These are phyloP conservation scores for Cervus canadensis DNA, from an alignment of 2,113 vertebrate species.

Conservation along the genomic window DNA sequence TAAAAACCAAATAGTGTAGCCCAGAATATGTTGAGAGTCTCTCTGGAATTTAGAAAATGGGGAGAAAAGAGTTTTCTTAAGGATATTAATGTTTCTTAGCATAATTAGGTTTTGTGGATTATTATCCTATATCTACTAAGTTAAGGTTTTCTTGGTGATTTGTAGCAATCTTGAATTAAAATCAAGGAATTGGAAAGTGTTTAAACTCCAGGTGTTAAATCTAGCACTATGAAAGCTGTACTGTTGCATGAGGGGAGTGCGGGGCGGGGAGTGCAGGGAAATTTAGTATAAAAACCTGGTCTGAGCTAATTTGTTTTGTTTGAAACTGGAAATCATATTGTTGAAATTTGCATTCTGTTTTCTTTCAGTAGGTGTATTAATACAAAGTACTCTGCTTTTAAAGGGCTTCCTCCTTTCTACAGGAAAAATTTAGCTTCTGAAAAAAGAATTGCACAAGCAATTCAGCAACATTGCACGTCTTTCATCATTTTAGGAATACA, in stretches of 20 bases:
- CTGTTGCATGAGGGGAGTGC: not conserved
- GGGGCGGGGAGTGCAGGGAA: not conserved
- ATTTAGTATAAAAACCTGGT: not conserved
- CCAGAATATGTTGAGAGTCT: not conserved
- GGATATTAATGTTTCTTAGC: not conserved
- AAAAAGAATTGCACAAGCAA: not conserved
- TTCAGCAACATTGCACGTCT: slow-evolving; percentile 1
- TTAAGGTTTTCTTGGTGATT: not conserved
- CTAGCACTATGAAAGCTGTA: not conserved
- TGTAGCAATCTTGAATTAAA: not conserved
- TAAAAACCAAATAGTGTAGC: not conserved
- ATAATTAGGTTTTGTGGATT: not conserved
- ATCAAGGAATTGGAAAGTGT: not conserved
- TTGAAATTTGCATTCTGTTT: slow-evolving; percentile 34
- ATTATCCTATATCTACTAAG: not conserved
- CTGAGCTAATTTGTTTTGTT: slow-evolving; percentile 43
- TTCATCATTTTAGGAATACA: slow-evolving; percentile 13
- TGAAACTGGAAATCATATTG: slow-evolving; percentile 35
- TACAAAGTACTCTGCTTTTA: not conserved
- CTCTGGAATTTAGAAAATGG: not conserved
- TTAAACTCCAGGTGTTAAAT: not conserved
- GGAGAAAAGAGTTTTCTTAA: not conserved
- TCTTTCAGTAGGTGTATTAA: slow-evolving; percentile 13
- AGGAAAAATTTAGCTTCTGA: slow-evolving; percentile 44
- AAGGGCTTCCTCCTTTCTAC: slow-evolving; percentile 32